A percentile compares a stretch with the other conserved stretches of the same genome.
Conservation (phyloP, 2,888 invertebrate genomes). For the Netelia fuscicornis region DNA sequence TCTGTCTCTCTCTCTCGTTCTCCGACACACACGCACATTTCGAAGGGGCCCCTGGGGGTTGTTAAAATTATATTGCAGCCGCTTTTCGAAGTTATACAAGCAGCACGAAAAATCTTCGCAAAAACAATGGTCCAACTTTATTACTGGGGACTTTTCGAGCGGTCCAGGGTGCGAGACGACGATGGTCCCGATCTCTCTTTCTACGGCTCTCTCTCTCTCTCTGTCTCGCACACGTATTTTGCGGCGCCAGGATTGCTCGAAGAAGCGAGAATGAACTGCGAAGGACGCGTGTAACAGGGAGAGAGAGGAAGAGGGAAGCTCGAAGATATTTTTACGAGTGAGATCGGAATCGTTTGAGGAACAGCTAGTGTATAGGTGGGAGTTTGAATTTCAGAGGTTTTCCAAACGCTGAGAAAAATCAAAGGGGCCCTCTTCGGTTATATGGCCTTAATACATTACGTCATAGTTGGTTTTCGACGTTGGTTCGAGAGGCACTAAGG, state of each 20-base stretch:
- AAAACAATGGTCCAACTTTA: constrained; percentile 82
- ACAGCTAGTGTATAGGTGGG: background rate
- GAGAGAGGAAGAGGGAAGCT: constrained; percentile 33
- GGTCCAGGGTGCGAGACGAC: constrained; percentile 37
- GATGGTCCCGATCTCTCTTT: constrained; percentile 53
- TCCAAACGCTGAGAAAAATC: constrained; percentile 2
- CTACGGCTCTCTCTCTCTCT: constrained; percentile 47
- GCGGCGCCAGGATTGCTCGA: constrained; percentile 39
- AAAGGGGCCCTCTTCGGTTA: constrained; percentile 7
- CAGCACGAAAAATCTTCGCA: constrained; percentile 77
- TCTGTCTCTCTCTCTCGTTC: background rate
- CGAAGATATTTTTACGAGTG: constrained; percentile 40
- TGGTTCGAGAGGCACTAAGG: constrained; percentile 10
- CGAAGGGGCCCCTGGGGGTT: constrained; percentile 70
- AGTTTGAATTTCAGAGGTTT: constrained; percentile 14
- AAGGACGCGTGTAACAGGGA: constrained; percentile 38
- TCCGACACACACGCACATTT: constrained; percentile 6
- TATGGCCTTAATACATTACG: constrained; percentile 18
- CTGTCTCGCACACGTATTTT: constrained; percentile 42
- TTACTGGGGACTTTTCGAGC: constrained; percentile 70
- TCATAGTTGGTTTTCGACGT: constrained; percentile 1
- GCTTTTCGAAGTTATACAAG: constrained; percentile 77
- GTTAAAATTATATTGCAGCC: constrained; percentile 83
- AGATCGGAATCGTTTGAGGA: constrained; percentile 38
- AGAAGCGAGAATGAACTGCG: constrained; percentile 48